Conservation (phyloP, 2,113 vertebrate genomes). For the Petroica traversi region DNA sequence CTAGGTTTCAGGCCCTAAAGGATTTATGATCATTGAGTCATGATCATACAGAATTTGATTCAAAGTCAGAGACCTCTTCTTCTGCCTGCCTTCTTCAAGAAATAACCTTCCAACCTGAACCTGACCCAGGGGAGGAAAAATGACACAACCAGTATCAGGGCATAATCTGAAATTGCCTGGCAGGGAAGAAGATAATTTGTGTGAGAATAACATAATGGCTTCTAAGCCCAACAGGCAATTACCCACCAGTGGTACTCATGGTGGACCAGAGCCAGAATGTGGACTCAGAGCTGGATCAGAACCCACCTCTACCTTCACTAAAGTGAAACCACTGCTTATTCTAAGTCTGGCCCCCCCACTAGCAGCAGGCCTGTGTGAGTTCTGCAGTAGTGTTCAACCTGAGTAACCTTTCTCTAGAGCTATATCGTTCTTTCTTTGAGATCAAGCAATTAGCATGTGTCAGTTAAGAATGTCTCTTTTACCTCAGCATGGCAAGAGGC, state of each 20-base stretch:
- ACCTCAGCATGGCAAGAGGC: background rate
- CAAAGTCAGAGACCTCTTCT: constrained; percentile 8
- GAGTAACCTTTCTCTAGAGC: background rate
- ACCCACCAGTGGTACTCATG: background rate
- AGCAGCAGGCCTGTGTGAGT: background rate
- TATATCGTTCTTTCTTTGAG: background rate
- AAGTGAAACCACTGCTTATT: background rate
- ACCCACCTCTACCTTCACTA: background rate
- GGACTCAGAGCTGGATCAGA: background rate
- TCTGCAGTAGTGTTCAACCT: background rate
- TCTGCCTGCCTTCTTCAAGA: background rate
- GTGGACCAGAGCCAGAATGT: background rate
- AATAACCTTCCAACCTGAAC: constrained; percentile 3
- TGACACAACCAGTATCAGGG: background rate
- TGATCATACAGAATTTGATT: constrained; percentile 17
- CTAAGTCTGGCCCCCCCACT: background rate
- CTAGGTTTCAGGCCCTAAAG: constrained; percentile 39
- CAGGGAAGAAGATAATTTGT: background rate
- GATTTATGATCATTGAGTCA: constrained; percentile 33
- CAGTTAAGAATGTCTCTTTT: background rate
- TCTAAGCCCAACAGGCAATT: background rate
- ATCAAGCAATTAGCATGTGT: background rate
- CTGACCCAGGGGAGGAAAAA: background rate
- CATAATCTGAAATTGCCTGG: background rate
- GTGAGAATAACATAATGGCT: background rate